Base-by-base conservation (phyloP, 2,113 vertebrate species). In the Prolemur simus region DNA sequence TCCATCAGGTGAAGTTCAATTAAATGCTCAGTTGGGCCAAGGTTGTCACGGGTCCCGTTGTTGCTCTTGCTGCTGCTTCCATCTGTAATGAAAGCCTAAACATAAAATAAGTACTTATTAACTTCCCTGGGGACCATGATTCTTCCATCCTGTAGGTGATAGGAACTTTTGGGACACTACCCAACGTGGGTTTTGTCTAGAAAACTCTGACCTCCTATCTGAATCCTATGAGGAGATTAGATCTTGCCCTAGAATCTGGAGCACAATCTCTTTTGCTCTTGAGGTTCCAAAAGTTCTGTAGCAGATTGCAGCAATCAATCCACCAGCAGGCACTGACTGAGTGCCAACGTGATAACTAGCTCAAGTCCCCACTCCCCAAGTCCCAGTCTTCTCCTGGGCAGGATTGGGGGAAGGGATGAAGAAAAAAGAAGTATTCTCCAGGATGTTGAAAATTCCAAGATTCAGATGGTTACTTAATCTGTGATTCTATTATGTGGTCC, bases 1-100 rank as follows among this genome's bases (percentile, higher is more conserved):
- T 49, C 58, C 94, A 78, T 69, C 52, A 25, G n/a, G 74, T 81
- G 87, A 97, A 97, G 47, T 95, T 96, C 93, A 97, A 80, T 92
- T 95, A 97, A 98, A 97, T 69, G 9, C 49, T 96, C 1, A 0
- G 54, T 37, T 92, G 25, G 37, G 92, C 29, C n/a, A 29, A 88
- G 49, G 89, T 97, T 97, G 64, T 29, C 60, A 5, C 60, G 5
- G 45, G 69, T 94, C 87, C 87, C 97, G 91, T 82, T 94, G 95
- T 81, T 96, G 29, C 95, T 94, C 29, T 93, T 89, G 56, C 39
- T 74, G 60, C 37, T 88, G 52, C 42, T 66, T 91, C 47, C 7
- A 96, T 32, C 9, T 39, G 23, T n/a, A 76, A 27, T 82, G 87
- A 97, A 97, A 97, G 84, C 14, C 39, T 49, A 52, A 93, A 96